These are phyloP conservation scores for Mesorhabditis sp. DNA, from an alignment of 2,888 invertebrate species.

Conservation along the genomic window DNA sequence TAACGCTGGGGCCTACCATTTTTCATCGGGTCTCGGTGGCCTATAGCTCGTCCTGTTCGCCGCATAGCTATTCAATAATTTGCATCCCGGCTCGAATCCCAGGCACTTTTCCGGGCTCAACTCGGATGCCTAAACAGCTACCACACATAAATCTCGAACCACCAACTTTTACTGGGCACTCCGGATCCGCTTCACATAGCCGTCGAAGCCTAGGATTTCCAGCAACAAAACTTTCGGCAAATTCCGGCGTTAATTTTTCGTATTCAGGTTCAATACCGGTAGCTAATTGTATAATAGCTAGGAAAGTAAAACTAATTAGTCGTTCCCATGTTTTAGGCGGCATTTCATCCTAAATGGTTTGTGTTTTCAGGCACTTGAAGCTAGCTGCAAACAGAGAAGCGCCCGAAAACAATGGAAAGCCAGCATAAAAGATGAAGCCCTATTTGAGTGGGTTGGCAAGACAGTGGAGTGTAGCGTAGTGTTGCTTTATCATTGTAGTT, in stretches of 20 bases:
- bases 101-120: neutral
- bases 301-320: neutral
- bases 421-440: too few species aligned
- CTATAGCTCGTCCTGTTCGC: neutral
- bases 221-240: neutral
- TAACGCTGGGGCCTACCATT: neutral
- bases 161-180: neutral
- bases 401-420: too few species aligned
- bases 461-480: too few species aligned
- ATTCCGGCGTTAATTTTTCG: neutral
- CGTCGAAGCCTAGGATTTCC: neutral
- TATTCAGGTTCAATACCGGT: neutral
- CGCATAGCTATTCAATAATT: neutral
- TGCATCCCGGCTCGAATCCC: conserved; percentile 2
- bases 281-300: too few species aligned
- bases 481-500: too few species aligned
- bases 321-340: neutral
- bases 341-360: neutral
- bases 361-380: too few species aligned
- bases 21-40: conserved; percentile 3
- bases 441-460: too few species aligned
- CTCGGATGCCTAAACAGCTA: neutral
- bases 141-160: neutral
- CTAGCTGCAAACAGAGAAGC: too few species aligned
- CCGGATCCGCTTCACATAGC: neutral